These are phyloP conservation scores for Mesembrinibis cayennensis DNA, from an alignment of 2,113 vertebrate genomes.

Conservation along the genomic window DNA sequence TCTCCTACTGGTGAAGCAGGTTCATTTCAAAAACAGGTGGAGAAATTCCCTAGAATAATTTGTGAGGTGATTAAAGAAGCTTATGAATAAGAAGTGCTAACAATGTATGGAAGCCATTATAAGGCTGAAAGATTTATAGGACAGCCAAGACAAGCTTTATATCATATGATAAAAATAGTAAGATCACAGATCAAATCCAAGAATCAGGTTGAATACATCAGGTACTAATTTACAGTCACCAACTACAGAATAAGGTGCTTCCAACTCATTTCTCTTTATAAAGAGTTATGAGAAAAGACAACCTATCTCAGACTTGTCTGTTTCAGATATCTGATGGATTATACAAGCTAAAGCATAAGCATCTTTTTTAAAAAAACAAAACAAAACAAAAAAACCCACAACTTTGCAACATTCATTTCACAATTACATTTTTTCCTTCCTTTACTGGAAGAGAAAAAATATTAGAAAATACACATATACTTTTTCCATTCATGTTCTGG, in stretches of 20 bases:
- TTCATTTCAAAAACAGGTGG: background rate
- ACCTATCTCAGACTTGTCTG: background rate
- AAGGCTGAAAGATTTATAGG: background rate
- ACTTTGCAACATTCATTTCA: background rate
- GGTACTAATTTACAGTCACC: background rate
- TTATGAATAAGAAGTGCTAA: background rate
- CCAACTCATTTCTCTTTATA: background rate
- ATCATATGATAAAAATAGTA: conserved; percentile 13
- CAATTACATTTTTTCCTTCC: background rate
- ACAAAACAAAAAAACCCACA: background rate
- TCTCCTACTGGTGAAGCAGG: background rate
- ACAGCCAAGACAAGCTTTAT: background rate
- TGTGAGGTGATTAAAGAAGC: conserved; percentile 1
- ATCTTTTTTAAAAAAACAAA: background rate
- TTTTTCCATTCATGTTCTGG: background rate
- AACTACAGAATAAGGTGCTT: background rate
- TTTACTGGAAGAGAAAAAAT: background rate
- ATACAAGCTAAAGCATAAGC: background rate
- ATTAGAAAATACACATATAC: background rate
- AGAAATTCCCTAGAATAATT: background rate
- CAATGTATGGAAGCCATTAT: background rate
- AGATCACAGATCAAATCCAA: background rate
- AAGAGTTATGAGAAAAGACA: background rate
- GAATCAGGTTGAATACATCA: background rate
- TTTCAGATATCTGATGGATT: background rate